Evolutionary conservation across 2,797 vertebrate species (phyloP).

Genomic region (Pitangus sulphuratus): DNA sequence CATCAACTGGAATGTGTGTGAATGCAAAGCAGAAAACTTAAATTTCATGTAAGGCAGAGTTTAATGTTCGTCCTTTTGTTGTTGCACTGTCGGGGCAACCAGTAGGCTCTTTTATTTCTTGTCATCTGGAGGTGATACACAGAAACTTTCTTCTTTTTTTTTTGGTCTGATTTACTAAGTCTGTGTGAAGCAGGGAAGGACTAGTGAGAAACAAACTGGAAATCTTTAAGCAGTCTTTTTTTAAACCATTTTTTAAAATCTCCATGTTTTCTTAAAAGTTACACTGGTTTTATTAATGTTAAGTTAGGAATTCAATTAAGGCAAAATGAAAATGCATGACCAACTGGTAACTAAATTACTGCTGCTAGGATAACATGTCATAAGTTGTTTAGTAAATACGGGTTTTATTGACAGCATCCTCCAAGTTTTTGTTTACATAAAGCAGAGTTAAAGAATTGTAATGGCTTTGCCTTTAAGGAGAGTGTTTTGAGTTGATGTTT

Average conservation of each 20-base stretch:
- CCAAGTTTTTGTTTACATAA: background rate
- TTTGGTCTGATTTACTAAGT: background rate
- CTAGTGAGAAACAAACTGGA: background rate
- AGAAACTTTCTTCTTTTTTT: background rate
- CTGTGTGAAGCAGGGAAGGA: background rate
- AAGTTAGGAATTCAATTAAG: background rate
- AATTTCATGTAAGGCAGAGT: background rate
- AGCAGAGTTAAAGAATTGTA: background rate
- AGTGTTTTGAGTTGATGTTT: background rate
- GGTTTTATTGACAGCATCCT: background rate
- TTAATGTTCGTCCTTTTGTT: background rate
- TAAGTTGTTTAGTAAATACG: background rate
- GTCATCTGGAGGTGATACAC: background rate
- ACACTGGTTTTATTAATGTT: background rate
- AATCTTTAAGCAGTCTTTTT: background rate
- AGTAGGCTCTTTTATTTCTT: background rate
- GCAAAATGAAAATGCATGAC: background rate
- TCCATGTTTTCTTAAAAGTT: background rate
- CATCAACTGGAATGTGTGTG: background rate
- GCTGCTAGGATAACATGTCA: background rate
- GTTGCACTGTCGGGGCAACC: background rate
- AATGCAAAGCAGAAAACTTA: background rate
- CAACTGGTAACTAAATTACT: background rate
- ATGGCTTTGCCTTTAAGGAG: background rate
- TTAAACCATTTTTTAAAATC: background rate